Conservation (phyloP, 2,888 invertebrate genomes). For the Halictus quadricinctus region DNA sequence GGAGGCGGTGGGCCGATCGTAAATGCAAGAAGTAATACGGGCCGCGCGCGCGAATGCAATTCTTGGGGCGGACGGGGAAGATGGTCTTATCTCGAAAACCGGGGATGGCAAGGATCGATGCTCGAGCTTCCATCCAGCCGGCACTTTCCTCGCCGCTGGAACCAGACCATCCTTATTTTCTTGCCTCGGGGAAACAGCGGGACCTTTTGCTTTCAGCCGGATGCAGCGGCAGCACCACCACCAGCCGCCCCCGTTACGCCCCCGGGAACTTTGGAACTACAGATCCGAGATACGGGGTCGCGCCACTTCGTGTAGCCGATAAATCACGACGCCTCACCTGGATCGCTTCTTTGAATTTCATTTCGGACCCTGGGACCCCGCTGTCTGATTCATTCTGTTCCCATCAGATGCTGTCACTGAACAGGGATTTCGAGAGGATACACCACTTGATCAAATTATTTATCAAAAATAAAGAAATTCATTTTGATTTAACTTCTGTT, state of each 20-base stretch:
- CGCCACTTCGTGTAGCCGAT: constrained; percentile 47
- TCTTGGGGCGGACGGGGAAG: constrained; percentile 53
- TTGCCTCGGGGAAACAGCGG: constrained; percentile 50
- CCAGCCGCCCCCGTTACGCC: constrained; percentile 38
- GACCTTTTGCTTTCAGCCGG: constrained; percentile 58
- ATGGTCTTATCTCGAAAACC: constrained; percentile 65
- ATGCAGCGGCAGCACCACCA: constrained; percentile 25
- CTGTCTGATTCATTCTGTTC: not conserved
- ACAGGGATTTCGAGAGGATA: not conserved
- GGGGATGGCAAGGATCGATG: constrained; percentile 66
- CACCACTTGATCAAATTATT: too few species aligned
- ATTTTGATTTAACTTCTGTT: too few species aligned
- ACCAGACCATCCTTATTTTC: constrained; percentile 54
- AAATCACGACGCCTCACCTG: constrained; percentile 43
- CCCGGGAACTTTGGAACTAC: constrained; percentile 23
- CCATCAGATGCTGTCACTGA: not conserved
- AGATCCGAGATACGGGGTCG: constrained; percentile 48
- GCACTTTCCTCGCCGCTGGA: constrained; percentile 35
- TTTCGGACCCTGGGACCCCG: not conserved
- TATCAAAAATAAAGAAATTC: too few species aligned
- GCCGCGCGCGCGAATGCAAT: constrained; percentile 45
- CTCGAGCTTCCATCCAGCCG: constrained; percentile 38
- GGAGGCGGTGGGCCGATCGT: constrained; percentile 33
- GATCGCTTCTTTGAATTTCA: constrained; percentile 43
- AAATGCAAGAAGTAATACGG: constrained; percentile 54